A percentile compares a stretch with the other conserved stretches of the same genome.
phyloP scores from a whole-genome alignment of 1,140 invertebrate genomes.

The Oryctes rhinoceros region DNA sequence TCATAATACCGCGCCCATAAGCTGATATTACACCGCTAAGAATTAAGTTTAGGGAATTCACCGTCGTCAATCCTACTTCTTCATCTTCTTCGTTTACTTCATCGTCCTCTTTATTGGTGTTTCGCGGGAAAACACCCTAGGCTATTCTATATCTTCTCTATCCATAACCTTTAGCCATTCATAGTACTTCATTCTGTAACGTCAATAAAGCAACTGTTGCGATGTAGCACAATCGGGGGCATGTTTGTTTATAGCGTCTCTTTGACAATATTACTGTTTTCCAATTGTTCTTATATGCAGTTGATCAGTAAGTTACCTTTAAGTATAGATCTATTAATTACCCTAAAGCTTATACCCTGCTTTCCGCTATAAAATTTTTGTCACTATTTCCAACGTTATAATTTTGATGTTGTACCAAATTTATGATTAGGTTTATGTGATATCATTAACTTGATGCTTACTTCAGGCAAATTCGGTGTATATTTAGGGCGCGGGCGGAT shows the following conservation, averaged over 20 bases:
- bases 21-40: not conserved
- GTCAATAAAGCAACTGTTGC: not conserved
- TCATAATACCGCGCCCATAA: conserved; percentile 1
- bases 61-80: not conserved
- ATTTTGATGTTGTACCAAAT: too few species aligned
- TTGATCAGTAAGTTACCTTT: too few species aligned
- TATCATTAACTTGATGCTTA: too few species aligned
- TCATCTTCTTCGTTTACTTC: not conserved
- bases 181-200: not conserved
- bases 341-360: too few species aligned
- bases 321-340: too few species aligned
- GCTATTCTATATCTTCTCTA: not conserved
- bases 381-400: too few species aligned
- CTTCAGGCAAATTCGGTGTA: too few species aligned
- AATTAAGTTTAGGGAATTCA: not conserved
- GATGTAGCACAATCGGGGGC: not conserved
- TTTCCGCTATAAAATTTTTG: too few species aligned
- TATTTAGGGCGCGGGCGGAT: too few species aligned
- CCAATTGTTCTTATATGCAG: too few species aligned
- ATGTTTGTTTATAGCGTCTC: not conserved
- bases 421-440: too few species aligned
- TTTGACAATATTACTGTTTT: not conserved
- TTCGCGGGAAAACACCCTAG: not conserved
- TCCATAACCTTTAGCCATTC: not conserved
- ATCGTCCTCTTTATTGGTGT: not conserved